phyloP scores from a whole-genome alignment of 2,113 vertebrate species.

The Addax nasomaculatus region DNA sequence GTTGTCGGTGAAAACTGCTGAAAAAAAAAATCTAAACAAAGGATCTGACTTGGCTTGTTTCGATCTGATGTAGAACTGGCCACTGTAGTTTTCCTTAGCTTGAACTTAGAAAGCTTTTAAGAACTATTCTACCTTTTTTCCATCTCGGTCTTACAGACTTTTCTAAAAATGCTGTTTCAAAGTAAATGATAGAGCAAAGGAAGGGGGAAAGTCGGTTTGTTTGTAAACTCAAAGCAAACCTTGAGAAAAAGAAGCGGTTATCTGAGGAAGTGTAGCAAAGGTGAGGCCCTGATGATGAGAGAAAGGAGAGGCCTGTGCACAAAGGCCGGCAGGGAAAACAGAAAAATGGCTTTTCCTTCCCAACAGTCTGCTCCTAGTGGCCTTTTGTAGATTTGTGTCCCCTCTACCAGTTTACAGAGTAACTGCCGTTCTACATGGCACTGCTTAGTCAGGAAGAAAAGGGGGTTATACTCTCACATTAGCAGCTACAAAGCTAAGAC shows the following conservation, averaged over 20 bases:
- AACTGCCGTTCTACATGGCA: neutral
- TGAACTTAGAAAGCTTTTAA: neutral
- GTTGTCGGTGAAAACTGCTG: neutral
- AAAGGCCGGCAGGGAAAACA: neutral
- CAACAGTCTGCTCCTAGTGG: neutral
- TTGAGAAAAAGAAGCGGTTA: neutral
- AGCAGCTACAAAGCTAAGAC: neutral
- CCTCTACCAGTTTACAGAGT: neutral
- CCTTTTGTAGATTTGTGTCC: neutral
- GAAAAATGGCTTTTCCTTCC: neutral
- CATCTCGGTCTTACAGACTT: neutral
- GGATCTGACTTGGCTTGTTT: neutral
- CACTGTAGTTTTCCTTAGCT: neutral
- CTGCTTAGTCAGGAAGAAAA: neutral
- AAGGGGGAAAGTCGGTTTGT: neutral
- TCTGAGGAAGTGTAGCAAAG: neutral
- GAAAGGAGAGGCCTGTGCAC: neutral
- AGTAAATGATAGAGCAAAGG: neutral
- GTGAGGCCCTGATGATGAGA: neutral
- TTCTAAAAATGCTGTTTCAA: neutral
- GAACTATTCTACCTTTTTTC: neutral
- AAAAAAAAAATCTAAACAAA: neutral
- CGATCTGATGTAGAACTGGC: neutral
- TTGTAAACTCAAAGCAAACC: neutral
- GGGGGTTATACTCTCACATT: neutral